These are phyloP conservation scores for Protophormia terraenovae DNA, from an alignment of 2,888 invertebrate genomes.

Conservation along the genomic window DNA sequence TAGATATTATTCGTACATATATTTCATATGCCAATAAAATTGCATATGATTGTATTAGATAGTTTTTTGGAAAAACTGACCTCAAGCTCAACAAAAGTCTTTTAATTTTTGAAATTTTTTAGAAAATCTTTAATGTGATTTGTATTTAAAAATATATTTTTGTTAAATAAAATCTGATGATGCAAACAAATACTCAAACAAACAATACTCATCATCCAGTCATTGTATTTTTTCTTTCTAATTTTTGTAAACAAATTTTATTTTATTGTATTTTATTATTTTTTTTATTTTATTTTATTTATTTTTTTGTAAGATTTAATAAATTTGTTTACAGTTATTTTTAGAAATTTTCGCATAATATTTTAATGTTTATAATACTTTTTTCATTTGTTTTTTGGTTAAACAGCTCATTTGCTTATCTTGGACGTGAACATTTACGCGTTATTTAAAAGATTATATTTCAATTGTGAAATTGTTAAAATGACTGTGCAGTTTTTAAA, in stretches of 20 bases:
- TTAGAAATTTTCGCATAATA: not conserved
- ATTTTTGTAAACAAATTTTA: not conserved
- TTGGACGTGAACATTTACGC: not conserved
- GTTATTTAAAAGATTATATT: constrained; percentile 15
- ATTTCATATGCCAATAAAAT: too few relatives aligned
- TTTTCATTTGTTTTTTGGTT: not conserved
- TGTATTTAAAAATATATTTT: too few relatives aligned
- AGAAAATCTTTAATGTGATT: too few relatives aligned
- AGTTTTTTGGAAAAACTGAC: too few relatives aligned
- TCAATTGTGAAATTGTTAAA: constrained; percentile 1
- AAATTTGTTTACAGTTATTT: not conserved
- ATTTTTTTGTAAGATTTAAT: not conserved
- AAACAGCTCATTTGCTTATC: not conserved
- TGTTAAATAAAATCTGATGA: too few relatives aligned
- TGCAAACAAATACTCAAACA: too few relatives aligned
- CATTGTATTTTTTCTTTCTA: not conserved
- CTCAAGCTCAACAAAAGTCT: too few relatives aligned
- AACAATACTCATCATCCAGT: not conserved
- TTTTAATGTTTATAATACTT: not conserved
- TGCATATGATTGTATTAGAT: too few relatives aligned
- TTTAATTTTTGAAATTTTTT: too few relatives aligned
- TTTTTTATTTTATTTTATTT: not conserved
- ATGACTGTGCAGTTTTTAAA: not conserved
- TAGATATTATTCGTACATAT: too few relatives aligned
- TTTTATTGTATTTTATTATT: not conserved